Conservation (phyloP, 2,888 invertebrate species). For the Palloptera scutellata region DNA sequence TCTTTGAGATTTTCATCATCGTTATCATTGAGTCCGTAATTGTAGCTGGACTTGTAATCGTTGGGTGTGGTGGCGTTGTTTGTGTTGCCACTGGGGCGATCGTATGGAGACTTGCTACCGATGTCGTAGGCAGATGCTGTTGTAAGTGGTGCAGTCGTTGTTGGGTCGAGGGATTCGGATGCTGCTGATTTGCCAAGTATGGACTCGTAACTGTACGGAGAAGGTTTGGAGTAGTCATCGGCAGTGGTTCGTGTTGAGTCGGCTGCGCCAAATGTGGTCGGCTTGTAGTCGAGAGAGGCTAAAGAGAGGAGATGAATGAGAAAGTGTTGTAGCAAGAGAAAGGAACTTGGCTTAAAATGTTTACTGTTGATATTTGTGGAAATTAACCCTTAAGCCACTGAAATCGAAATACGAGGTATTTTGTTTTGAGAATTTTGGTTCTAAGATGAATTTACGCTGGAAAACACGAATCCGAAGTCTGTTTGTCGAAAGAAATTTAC, state of each 20-base stretch:
- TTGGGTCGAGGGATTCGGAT: slow-evolving; percentile 27
- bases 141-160: slow-evolving; percentile 40
- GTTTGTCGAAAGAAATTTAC: too few relatives aligned
- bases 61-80: slow-evolving; percentile 29
- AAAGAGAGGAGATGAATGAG: background rate
- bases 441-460: too few relatives aligned
- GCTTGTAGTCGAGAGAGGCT: slow-evolving; percentile 64
- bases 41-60: slow-evolving; percentile 45
- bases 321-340: too few relatives aligned
- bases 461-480: too few relatives aligned
- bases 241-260: slow-evolving; percentile 48
- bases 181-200: slow-evolving; percentile 40
- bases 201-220: slow-evolving; percentile 49
- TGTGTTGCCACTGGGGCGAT: slow-evolving; percentile 36
- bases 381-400: too few relatives aligned
- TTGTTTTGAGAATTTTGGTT: too few relatives aligned
- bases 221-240: slow-evolving; percentile 49
- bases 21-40: slow-evolving; percentile 53
- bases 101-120: slow-evolving; percentile 38
- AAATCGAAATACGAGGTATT: too few relatives aligned
- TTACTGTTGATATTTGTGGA: too few relatives aligned
- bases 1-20: slow-evolving; percentile 64
- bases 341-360: too few relatives aligned
- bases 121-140: slow-evolving; percentile 32
- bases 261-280: slow-evolving; percentile 60